Evolutionary conservation across 92 coral and sea anemone species (phyloP), one percentile per base, ranked within the genome.

Genomic region (Palythoa grandis): DNA sequence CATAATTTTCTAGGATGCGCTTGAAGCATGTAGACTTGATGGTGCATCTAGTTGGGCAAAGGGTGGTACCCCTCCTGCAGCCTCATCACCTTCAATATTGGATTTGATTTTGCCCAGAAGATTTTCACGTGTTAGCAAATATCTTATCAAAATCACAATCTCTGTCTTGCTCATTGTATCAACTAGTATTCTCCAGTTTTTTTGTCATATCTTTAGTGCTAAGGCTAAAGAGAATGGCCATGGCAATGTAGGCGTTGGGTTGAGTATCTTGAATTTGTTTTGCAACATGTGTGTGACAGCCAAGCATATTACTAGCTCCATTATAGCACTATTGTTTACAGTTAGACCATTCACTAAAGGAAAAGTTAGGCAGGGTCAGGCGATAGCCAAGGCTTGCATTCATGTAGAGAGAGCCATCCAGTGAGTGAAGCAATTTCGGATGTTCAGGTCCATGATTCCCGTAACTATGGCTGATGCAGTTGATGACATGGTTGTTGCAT

Each of bases 231-330:
- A 23, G 75, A 75, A 67, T 79, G 86, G 23, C 73, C 91, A 75
- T 82, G 91, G n/a, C 88, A 88, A 58, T 83, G 88, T 74, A 78
- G 67, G 91, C 88, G 56, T 88, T 88, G 74, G 88, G 87, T 47
- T 88, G 73, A 72, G 70, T 63, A 50, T 89, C 88, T 52, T 63
- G 69, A 80, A 89, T 84, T 72, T 40, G 58, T 70, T 72, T 38
- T n/a, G 82, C 82, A n/a, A 66, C 73, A 9, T 80, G 82, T 29
- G 67, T 40, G 3, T 35, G 19, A 52, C 52, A 43, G 12, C 87
- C 87, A 65, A 89, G 83, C 92, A 89, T 90, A 53, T 90, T 90
- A 48, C 92, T 90, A 47, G 91, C 86, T 14, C 90, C 92, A 60
- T 86, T 88, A 60, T 78, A 90, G 78, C 90, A 82, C 43, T 90